phyloP scores from a whole-genome alignment of 2,113 vertebrate genomes.

The Malaclemys terrapin region DNA sequence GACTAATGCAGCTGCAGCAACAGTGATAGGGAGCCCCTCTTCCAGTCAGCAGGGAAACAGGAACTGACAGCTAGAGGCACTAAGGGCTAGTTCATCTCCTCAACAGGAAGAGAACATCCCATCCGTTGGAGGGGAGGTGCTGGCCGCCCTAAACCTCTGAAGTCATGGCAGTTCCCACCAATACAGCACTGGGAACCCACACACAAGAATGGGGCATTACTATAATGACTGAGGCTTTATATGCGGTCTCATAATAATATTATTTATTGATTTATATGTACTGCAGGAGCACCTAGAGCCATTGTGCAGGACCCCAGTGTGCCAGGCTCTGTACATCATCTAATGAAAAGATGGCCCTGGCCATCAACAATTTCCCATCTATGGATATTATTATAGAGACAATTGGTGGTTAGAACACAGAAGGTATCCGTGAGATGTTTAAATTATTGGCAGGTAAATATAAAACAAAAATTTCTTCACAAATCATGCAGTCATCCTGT shows the following conservation, averaged over 20 bases:
- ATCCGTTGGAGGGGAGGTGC: neutral
- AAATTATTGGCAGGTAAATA: neutral
- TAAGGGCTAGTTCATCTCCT: accelerated
- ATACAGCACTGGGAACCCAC: neutral
- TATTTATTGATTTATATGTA: neutral
- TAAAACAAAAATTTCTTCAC: neutral
- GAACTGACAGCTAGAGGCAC: neutral
- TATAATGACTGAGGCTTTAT: neutral
- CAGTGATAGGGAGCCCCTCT: neutral
- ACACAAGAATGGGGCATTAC: neutral
- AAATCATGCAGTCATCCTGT: neutral
- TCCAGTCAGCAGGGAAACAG: neutral
- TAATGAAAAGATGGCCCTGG: neutral
- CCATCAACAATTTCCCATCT: neutral
- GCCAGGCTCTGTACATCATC: neutral
- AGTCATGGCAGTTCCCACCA: neutral
- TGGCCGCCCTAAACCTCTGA: neutral
- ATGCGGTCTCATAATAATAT: neutral
- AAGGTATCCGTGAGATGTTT: neutral
- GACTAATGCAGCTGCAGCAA: neutral
- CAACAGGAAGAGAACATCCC: neutral
- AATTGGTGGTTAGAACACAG: neutral
- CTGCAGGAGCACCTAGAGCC: neutral
- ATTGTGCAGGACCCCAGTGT: neutral
- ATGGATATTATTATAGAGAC: neutral